Evolutionary conservation across 1,140 invertebrate genomes (phyloP), one percentile per base, ranked within the genome.

Genomic region (Ooceraea biroi): DNA sequence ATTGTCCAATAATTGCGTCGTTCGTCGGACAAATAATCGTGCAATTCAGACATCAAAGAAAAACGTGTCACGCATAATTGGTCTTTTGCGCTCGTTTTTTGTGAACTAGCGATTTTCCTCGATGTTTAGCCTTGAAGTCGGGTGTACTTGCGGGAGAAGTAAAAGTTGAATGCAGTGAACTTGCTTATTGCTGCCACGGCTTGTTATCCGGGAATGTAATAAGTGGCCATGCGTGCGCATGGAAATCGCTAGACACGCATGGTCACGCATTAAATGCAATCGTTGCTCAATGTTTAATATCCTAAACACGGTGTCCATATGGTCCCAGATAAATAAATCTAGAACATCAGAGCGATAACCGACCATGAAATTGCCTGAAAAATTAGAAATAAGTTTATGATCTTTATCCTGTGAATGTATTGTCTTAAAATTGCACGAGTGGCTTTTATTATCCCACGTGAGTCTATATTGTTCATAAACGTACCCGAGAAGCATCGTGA

Each of bases 281-380:
- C 76, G 83, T 91, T 92, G 89, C 91, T 90, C 89, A 92, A 92
- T 86, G 85, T 88, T 90, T 27, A 46, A 83, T 82, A 60, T 72
- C 80, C 63, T 44, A 85, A 74, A 72, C 83, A 41, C 41, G 25
- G 10, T 11, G 22, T 12, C n/a, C 11, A 11, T 46, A 68, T 61
- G 12, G 46, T 58, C 63, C 57, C 19, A 61, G n/a, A 41, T 27
- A 52, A 36, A 36, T 36, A 30, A 63, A 50, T 5, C 11, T 17
- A 5, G 57, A 12, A 41, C 22, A n/a, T 60, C 30, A 46, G 17
- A 3, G 22, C 11, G 2, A 57, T 4, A 36, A n/a, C 12, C n/a
- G n/a, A n/a, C 7, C 11, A 36, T 11, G 27, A 0, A n/a, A 52
- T 17, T 27, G 0, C 25, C 44, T 17, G 4, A 10, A 36, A 50